Base-by-base conservation (phyloP, 2,113 vertebrate genomes). In the Gavia stellata region DNA sequence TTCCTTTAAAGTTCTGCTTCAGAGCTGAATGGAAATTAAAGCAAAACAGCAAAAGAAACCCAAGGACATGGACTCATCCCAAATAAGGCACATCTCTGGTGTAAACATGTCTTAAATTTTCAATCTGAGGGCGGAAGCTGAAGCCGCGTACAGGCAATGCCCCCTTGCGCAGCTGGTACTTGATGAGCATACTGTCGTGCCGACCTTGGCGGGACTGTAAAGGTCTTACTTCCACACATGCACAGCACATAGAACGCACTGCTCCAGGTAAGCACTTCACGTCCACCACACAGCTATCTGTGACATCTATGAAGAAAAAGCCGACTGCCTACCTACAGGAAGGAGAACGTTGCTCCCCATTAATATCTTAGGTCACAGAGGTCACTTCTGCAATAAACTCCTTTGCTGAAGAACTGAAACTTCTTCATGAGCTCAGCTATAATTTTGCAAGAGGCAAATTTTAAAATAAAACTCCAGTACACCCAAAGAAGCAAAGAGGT, bases 261-360 rank as follows among this genome's bases (percentile, higher is more conserved):
- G 49, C 44, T 84, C 44, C 31, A 55, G 52, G 50, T 50, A 75
- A 90, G 44, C 21, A 20, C 72, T 78, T 75, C 0, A 1, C 3
- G 3, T 49, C 73, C 56, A 52, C 67, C 45, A 25, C 38, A 66
- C 28, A 44, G 24, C 65, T 59, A 20, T 42, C 53, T 90, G 45
- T 80, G 47, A 75, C 50, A 49, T 18, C 42, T 36, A 21, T 8
- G 53, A 71, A 59, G 79, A n/a, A 38, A 66, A 75, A 65, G 50
- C 14, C 2, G 1, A 34, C 31, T 1, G 0, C 68, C 58, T 52
- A 8, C 55, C 36, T 56, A 71, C 1, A 1, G 67, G 26, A 71
- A 86, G 40, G 26, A 59, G n/a, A 74, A 66, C 0, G 0, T 10
- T 49, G 38, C 20, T 89, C 38, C 36, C 55, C 33, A 5, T 59